These are phyloP conservation scores for Eristalis intricaria DNA, from an alignment of 2,888 invertebrate species.

Conservation along the genomic window DNA sequence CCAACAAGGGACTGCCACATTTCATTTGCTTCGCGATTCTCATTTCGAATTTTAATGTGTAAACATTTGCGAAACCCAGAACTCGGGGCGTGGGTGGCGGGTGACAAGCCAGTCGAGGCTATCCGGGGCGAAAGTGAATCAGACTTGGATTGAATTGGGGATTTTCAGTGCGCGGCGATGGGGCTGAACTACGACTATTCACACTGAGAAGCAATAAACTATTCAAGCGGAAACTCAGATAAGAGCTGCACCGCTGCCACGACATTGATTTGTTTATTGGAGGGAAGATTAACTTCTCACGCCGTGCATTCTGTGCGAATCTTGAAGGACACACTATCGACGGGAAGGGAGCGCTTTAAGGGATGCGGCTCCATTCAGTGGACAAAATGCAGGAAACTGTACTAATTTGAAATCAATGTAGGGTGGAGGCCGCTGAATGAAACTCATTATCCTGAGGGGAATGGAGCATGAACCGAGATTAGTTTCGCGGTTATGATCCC, in stretches of 20 bases:
- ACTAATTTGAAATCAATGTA: no score
- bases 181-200: neutral
- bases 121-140: neutral
- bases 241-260: neutral
- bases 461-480: no score
- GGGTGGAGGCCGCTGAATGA: no score
- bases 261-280: neutral
- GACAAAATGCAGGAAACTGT: no score
- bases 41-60: constrained; percentile 32
- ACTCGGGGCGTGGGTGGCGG: neutral
- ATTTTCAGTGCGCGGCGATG: neutral
- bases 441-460: no score
- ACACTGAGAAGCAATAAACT: neutral
- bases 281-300: neutral
- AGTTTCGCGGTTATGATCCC: no score
- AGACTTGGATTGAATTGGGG: neutral
- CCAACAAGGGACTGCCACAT: constrained; percentile 6
- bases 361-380: no score
- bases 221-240: neutral
- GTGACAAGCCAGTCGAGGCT: neutral
- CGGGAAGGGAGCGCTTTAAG: no score
- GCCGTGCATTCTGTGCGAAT: no score
- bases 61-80: constrained; percentile 31
- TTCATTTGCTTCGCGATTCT: constrained; percentile 26
- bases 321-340: no score